A percentile compares a stretch with the other conserved stretches of the same genome.
phyloP scores from a whole-genome alignment of 2,113 vertebrate species.

The Albula goreensis region DNA sequence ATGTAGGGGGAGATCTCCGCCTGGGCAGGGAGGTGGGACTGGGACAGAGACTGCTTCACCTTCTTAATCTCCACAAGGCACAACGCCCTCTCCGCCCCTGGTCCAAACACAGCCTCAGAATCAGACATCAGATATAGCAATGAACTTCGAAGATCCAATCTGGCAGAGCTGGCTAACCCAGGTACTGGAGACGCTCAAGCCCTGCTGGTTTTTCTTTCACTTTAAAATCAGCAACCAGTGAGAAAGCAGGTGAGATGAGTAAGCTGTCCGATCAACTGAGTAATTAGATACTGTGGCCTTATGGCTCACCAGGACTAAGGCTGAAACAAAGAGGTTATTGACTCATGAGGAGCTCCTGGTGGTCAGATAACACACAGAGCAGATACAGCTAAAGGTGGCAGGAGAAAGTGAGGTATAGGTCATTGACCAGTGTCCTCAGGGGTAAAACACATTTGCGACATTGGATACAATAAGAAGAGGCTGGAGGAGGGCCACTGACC shows the following conservation, averaged over 20 bases:
- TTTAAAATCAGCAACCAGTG: background rate
- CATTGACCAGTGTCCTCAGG: too few relatives aligned
- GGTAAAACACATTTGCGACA: background rate
- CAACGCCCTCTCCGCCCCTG: slow-evolving; percentile 92
- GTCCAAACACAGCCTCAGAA: slow-evolving; percentile 36
- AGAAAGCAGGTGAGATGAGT: background rate
- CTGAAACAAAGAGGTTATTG: background rate
- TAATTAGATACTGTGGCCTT: background rate
- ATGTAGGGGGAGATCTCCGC: slow-evolving; percentile 86
- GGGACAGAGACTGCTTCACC: slow-evolving; percentile 92
- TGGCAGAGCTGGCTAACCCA: slow-evolving; percentile 57
- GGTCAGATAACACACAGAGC: too few relatives aligned
- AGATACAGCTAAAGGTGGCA: too few relatives aligned
- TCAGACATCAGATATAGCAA: background rate
- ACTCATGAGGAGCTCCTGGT: background rate
- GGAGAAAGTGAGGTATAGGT: too few relatives aligned
- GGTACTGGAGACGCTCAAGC: too few relatives aligned
- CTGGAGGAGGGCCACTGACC: slow-evolving; percentile 50
- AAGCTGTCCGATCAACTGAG: background rate
- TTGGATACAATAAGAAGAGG: background rate
- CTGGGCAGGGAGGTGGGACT: slow-evolving; percentile 94
- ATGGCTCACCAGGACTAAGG: background rate
- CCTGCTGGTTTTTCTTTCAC: background rate
- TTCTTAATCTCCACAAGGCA: slow-evolving; percentile 95
- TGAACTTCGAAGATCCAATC: background rate